Base-by-base conservation (phyloP, 2,888 invertebrate genomes). In the Watsonalla binaria region DNA sequence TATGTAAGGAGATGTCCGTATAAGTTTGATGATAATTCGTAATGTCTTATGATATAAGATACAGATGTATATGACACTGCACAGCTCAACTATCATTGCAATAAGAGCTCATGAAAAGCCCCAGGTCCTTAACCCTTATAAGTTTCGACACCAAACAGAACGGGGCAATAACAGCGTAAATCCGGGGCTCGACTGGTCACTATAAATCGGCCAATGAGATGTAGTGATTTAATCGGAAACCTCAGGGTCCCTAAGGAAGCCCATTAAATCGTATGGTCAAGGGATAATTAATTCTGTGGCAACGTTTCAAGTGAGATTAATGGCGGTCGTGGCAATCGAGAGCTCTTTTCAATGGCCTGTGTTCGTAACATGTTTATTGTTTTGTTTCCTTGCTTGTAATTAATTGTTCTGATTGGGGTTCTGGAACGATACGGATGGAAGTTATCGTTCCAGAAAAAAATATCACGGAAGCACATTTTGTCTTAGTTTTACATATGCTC, bases 251-350 rank as follows among this genome's bases (percentile, higher is more conserved):
- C 88, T 76, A 76, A 85, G 89, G 90, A 89, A 85, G 85, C 85
- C 87, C 89, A 90, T 90, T 90, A 89, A 87, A 89, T 84, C 87
- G 87, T 89, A 89, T 90, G 90, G 90, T 90, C 90, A 89, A 79
- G 78, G 89, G 88, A 88, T 90, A 90, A 90, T 90, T 90, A 90
- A 90, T 90, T 90, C 88, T 73, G 85, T 75, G 87, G 89, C 82
- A 80, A 78, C 81, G 79, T 82, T 74, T 74, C 89, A 82, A 87
- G 84, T 83, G 87, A 90, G 90, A 90, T 90, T 88, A 89, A 90
- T 90, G 82, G 78, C 72, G 78, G 84, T 72, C 66, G 63, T 64
- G 65, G 78, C 67, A 78, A 82, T 80, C 78, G 78, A 81, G 76
- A 77, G 83, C 79, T 82, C 80, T 86, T 87, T 87, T 83, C 86